These are phyloP conservation scores for Labrus mixtus DNA, from an alignment of 2,113 vertebrate genomes.

Conservation along the genomic window DNA sequence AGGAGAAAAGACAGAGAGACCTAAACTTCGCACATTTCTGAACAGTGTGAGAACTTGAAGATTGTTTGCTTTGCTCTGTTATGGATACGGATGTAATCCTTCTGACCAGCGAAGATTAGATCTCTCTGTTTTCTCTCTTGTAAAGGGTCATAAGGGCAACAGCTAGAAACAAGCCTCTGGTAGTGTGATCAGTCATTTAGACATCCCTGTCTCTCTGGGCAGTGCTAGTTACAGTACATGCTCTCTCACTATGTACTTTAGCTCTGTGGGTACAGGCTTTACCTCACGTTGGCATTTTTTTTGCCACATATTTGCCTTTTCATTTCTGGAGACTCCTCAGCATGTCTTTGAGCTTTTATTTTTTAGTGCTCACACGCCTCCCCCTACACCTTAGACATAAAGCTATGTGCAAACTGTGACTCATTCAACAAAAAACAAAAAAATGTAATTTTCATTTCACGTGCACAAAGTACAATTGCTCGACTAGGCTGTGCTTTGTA, in stretches of 20 bases:
- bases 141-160: conserved; percentile 7
- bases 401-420: conserved; percentile 1
- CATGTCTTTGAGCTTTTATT: conserved; percentile 52
- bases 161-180: background rate
- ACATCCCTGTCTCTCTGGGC: conserved; percentile 66
- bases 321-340: conserved; percentile 51
- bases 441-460: conserved; percentile 37
- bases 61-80: background rate
- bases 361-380: conserved; percentile 26
- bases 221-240: conserved; percentile 39
- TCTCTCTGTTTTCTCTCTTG: conserved; percentile 31
- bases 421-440: conserved; percentile 17
- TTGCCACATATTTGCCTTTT: conserved; percentile 71
- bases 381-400: conserved; percentile 4
- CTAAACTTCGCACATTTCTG: conserved; percentile 14
- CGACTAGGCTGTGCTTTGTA: conserved; percentile 34
- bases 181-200: background rate
- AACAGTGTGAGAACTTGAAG: conserved; percentile 19
- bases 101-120: conserved; percentile 12
- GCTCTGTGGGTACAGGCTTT: conserved; percentile 80
- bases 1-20: conserved; percentile 11
- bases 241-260: conserved; percentile 39
- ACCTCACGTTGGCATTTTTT: conserved; percentile 62
- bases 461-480: conserved; percentile 59
- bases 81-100: background rate